These are phyloP conservation scores for Aphyosemion australe DNA, from an alignment of 2,113 vertebrate genomes.

Conservation along the genomic window DNA sequence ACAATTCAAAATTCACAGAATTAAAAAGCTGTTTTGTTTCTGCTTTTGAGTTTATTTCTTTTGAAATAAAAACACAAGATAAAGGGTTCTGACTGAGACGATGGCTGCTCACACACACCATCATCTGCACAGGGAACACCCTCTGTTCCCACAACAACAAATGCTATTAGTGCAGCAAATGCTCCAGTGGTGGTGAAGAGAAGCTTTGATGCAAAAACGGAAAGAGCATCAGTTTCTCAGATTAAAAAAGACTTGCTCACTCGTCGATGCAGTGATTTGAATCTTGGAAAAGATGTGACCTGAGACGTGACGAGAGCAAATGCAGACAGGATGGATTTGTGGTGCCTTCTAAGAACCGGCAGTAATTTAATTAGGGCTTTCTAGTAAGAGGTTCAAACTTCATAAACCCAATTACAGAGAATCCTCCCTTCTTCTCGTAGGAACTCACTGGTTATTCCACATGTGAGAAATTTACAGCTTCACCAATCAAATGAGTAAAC, in stretches of 20 bases:
- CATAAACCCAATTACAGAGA: background rate
- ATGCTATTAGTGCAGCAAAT: background rate
- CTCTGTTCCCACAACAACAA: background rate
- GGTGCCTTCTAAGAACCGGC: background rate
- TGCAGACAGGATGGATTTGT: conserved; percentile 17
- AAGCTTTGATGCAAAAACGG: background rate
- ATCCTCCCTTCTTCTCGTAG: background rate
- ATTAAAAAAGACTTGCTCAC: background rate
- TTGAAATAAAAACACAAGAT: too few species aligned
- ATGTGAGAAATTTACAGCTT: background rate
- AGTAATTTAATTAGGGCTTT: conserved; percentile 9
- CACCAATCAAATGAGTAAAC: background rate
- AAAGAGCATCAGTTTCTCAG: background rate
- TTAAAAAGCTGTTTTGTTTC: too few species aligned
- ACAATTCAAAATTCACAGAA: too few species aligned
- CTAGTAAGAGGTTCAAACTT: conserved; percentile 1
- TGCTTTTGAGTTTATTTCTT: too few species aligned
- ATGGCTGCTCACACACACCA: too few species aligned
- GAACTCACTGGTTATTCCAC: background rate
- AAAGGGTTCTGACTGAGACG: too few species aligned
- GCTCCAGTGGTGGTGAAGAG: background rate
- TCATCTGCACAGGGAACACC: background rate
- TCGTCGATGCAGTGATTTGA: background rate
- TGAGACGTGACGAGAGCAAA: background rate
- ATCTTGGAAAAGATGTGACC: background rate